Conservation (phyloP, 2,888 invertebrate genomes). For the Zootermopsis nevadensis region DNA sequence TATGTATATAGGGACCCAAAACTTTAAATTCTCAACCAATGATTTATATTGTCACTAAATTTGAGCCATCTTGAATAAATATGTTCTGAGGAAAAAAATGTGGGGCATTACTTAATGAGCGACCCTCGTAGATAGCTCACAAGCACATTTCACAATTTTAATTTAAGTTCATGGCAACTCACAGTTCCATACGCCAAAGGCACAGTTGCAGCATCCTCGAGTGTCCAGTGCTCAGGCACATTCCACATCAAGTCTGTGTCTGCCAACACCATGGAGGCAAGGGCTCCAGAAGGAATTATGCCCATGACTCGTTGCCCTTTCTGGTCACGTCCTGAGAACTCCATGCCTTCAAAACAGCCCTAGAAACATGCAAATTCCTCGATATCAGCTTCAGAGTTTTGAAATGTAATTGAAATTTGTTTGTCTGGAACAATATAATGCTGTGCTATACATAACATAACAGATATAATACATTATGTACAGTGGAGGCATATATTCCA, state of each 20-base stretch:
- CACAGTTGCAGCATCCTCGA: conserved; percentile 75
- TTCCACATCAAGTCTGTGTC: conserved; percentile 66
- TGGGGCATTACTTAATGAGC: too few species aligned
- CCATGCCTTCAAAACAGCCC: conserved; percentile 71
- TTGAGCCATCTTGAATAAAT: too few species aligned
- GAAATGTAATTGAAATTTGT: background rate
- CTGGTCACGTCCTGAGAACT: conserved; percentile 66
- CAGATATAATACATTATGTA: too few species aligned
- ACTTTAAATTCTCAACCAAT: too few species aligned
- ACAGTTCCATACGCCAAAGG: conserved; percentile 73
- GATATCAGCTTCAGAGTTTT: background rate
- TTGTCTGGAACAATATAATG: background rate
- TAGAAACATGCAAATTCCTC: conserved; percentile 33
- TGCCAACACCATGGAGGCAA: conserved; percentile 67
- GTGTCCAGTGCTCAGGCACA: conserved; percentile 70
- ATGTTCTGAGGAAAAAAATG: too few species aligned
- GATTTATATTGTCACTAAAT: too few species aligned
- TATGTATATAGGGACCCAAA: too few species aligned
- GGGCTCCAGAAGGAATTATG: conserved; percentile 61
- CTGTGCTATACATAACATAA: too few species aligned
- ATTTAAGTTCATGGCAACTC: too few species aligned
- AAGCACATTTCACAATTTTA: too few species aligned
- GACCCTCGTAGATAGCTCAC: too few species aligned
- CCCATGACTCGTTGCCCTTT: conserved; percentile 64
- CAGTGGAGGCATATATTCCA: too few species aligned